Conservation (phyloP, 2,888 invertebrate species). For the Ennomos quercinarius region DNA sequence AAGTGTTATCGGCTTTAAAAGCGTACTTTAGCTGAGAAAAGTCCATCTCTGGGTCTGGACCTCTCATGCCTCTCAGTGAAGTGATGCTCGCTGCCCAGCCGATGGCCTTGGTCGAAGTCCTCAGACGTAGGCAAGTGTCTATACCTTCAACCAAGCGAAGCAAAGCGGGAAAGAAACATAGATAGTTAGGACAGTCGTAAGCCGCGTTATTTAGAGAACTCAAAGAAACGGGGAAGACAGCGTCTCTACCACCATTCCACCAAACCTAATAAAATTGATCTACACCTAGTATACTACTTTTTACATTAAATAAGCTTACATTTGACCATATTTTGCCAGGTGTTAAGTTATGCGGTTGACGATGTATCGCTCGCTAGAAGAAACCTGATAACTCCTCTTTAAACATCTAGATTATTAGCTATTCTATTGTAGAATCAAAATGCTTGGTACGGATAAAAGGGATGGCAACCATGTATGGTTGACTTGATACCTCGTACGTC, state of each 20-base stretch:
- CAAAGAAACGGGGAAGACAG: conserved; percentile 10
- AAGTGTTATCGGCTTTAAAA: conserved; percentile 49
- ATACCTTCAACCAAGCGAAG: conserved; percentile 87
- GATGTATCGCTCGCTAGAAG: too few relatives aligned
- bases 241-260: neutral
- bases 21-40: conserved; percentile 91
- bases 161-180: conserved; percentile 74
- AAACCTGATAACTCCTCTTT: too few relatives aligned
- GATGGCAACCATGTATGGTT: too few relatives aligned
- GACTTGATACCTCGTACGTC: too few relatives aligned
- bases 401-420: too few relatives aligned
- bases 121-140: conserved; percentile 88
- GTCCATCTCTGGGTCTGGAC: conserved; percentile 87
- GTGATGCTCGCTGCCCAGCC: conserved; percentile 89
- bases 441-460: too few relatives aligned
- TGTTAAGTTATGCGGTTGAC: too few relatives aligned
- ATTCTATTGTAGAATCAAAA: too few relatives aligned
- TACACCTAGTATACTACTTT: too few relatives aligned
- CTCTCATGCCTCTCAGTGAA: conserved; percentile 90
- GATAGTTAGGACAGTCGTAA: conserved; percentile 34
- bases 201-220: neutral
- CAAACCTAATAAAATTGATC: neutral
- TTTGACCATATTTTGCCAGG: too few relatives aligned
- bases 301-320: too few relatives aligned
- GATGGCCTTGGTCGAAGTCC: conserved; percentile 89